These are phyloP conservation scores for Drosophila kanapiae DNA, from an alignment of 1,140 invertebrate genomes.

Conservation along the genomic window DNA sequence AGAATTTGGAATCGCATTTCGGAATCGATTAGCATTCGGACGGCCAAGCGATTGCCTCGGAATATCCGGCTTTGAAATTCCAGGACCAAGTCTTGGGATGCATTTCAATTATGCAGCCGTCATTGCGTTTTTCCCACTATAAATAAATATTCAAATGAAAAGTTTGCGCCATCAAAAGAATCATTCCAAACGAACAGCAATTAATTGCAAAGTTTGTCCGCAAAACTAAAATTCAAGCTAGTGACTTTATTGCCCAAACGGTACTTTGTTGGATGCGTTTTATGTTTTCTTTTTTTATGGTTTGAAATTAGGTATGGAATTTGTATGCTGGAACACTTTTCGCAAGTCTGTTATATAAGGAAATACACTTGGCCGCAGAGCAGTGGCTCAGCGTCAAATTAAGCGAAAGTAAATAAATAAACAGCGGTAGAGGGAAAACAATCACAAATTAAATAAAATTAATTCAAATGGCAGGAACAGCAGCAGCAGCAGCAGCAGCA, in stretches of 20 bases:
- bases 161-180: no score
- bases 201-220: slow-evolving; percentile 3
- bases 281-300: no score
- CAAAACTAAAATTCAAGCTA: not conserved
- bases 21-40: slow-evolving; percentile 61
- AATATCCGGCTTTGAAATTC: not conserved
- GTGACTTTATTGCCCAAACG: slow-evolving; percentile 1
- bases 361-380: slow-evolving; percentile 8
- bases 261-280: no score
- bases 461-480: slow-evolving; percentile 65
- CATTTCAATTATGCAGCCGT: slow-evolving; percentile 50
- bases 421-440: slow-evolving; percentile 45
- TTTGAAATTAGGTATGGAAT: no score
- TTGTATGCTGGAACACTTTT: no score
- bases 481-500: slow-evolving; percentile 3
- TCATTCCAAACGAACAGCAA: not conserved
- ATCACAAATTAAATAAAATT: slow-evolving; percentile 72
- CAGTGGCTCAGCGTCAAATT: slow-evolving; percentile 53
- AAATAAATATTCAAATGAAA: slow-evolving; percentile 22
- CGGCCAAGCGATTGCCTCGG: not conserved
- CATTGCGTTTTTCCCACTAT: no score
- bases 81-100: slow-evolving; percentile 8
- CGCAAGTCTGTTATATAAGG: slow-evolving; percentile 23
- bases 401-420: slow-evolving; percentile 72
- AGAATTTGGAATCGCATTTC: slow-evolving; percentile 65